Evolutionary conservation across 2,888 invertebrate genomes (phyloP).

Genomic region (Callosobruchus maculatus): DNA sequence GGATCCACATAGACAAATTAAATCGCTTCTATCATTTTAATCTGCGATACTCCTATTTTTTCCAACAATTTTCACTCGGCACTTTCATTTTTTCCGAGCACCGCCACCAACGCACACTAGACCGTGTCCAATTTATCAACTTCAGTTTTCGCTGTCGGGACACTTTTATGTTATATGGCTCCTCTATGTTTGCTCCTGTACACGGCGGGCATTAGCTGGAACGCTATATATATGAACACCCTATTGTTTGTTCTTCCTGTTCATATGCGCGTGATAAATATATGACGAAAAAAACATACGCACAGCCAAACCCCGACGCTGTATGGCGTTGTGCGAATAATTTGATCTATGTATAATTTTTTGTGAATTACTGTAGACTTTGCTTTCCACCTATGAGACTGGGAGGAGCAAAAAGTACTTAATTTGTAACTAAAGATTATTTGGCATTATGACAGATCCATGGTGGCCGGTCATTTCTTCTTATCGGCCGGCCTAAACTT

Average conservation of each 20-base stretch:
- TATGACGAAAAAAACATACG: background rate
- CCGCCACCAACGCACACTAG: slow-evolving; percentile 11
- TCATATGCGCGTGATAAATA: background rate
- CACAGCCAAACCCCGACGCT: background rate
- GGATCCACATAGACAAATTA: no score
- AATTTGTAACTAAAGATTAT: no score
- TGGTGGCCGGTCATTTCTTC: no score
- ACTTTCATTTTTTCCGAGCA: slow-evolving; percentile 16
- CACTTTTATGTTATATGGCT: slow-evolving; percentile 34
- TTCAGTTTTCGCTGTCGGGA: slow-evolving; percentile 37
- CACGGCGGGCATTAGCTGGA: background rate
- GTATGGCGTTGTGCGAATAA: background rate
- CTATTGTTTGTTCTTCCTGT: background rate
- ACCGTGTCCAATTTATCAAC: slow-evolving; percentile 37
- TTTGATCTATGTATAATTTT: background rate
- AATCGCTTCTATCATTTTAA: no score
- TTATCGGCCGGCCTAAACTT: no score
- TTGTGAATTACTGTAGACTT: background rate
- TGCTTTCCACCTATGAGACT: no score
- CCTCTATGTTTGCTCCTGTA: slow-evolving; percentile 30
- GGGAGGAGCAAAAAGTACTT: no score
- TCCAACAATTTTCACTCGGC: background rate
- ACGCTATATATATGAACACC: background rate
- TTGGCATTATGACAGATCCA: no score
- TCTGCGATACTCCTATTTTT: background rate